Base-by-base conservation (phyloP, 2,797 vertebrate species). In the Mormyrops boulengeri region DNA sequence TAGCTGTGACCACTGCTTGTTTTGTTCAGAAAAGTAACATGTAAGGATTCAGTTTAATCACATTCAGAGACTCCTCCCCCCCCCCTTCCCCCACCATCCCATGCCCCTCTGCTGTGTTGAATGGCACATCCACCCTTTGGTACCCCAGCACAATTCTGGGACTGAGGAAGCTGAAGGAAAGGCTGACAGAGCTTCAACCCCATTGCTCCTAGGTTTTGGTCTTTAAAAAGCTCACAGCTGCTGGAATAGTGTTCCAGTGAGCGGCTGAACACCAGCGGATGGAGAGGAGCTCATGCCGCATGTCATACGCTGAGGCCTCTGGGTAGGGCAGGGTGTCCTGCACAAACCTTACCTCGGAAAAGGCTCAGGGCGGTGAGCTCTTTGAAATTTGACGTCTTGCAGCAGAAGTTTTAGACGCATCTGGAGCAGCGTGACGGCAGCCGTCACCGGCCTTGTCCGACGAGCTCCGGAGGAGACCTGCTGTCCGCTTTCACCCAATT, bases 31-130 rank as follows among this genome's bases (percentile, higher is more conserved):
- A 60, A 60, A 60, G 0, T 60, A 60, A 34, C 57, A 82, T 84
- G 73, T 89, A 80, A 73, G 84, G 88, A 80, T 87, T 85, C 52
- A 77, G 41, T 88, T 90, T 85, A 88, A 38, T 52, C 30, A 66
- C 7, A 66, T 88, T 44, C 88, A 50, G 73, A 38, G 41, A 49
- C 50, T 26, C 57, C 77, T 38, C 26, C 12, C 52, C 52, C 62
- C 3, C 26, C 26, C n/a, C 22, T 26, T 26, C 60, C 3, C 26
- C 26, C n/a, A 7, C 9, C n/a, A 3, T 8, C n/a, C 26, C 0
- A 11, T 38, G 41, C 52, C 52, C 38, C 34, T 89, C 38, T 44
- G 11, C 22, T 30, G 80, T 85, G 44, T 66, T 88, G 66, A 77
- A 88, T 88, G 57, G 80, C 60, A 57, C 26, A 57, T 66, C 57